Percentiles rank a stretch among this genome's conserved stretches.
These are phyloP conservation scores for Tinea trinotella DNA, from an alignment of 2,888 invertebrate species.

Conservation along the genomic window DNA sequence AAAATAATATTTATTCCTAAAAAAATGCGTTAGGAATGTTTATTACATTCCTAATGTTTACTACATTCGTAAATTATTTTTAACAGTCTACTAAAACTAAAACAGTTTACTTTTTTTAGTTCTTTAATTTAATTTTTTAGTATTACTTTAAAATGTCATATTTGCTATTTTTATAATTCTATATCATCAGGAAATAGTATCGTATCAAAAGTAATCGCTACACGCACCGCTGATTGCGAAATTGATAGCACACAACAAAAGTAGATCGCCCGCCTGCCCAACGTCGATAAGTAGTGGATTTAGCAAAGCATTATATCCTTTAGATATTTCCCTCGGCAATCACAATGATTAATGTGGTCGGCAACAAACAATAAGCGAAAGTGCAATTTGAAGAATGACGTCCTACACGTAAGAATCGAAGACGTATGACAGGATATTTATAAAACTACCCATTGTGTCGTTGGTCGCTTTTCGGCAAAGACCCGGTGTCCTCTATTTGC, in stretches of 20 bases:
- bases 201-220: too few relatives aligned
- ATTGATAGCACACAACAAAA: conserved; percentile 27
- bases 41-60: too few relatives aligned
- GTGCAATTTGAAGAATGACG: conserved; percentile 26
- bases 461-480: too few relatives aligned
- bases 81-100: too few relatives aligned
- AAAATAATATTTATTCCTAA: background rate
- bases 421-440: background rate
- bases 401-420: background rate
- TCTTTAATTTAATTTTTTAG: too few relatives aligned
- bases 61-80: too few relatives aligned
- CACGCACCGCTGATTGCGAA: conserved; percentile 22
- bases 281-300: conserved; percentile 51
- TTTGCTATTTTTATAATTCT: too few relatives aligned
- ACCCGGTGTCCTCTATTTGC: too few relatives aligned
- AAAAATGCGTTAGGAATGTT: too few relatives aligned
- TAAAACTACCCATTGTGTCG: background rate
- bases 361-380: conserved; percentile 27
- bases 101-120: too few relatives aligned
- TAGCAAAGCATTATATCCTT: conserved; percentile 46
- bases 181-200: too few relatives aligned
- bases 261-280: conserved; percentile 34
- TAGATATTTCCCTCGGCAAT: conserved; percentile 35
- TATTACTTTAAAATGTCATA: too few relatives aligned
- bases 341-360: conserved; percentile 48